These are phyloP conservation scores for Nebria salina DNA, from an alignment of 2,888 invertebrate genomes.

Conservation along the genomic window DNA sequence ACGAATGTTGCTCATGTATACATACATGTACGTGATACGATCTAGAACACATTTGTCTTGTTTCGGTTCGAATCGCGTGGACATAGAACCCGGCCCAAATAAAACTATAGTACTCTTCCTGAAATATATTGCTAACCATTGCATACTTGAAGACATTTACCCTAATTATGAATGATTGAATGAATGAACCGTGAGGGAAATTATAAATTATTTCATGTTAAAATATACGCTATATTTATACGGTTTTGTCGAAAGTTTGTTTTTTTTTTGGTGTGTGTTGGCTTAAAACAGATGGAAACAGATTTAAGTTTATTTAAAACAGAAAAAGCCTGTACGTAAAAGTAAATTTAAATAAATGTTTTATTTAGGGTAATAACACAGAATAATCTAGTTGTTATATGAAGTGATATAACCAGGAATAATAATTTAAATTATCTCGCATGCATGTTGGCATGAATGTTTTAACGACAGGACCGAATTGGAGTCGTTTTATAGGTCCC, in stretches of 20 bases:
- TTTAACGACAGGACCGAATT: conserved; percentile 1
- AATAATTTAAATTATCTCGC: neutral
- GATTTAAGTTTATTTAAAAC: neutral
- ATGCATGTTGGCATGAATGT: neutral
- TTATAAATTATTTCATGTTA: too few relatives aligned
- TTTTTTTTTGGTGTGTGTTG: too few relatives aligned
- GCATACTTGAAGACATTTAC: neutral
- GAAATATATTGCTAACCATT: neutral
- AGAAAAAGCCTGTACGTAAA: neutral
- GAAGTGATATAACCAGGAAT: neutral
- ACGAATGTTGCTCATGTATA: neutral
- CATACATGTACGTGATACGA: neutral
- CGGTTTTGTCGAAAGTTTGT: too few relatives aligned
- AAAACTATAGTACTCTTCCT: neutral
- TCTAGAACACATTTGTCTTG: neutral
- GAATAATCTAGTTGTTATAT: conserved; percentile 1
- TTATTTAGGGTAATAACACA: conserved; percentile 1
- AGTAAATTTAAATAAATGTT: neutral
- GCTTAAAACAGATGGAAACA: too few relatives aligned
- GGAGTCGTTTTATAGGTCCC: neutral
- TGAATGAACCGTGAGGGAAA: too few relatives aligned
- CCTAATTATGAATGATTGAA: neutral
- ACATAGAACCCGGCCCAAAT: neutral
- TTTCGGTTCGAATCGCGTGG: neutral
- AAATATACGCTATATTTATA: too few relatives aligned